Conservation (phyloP, 2,797 vertebrate species). For the Sebastes iracundus region DNA sequence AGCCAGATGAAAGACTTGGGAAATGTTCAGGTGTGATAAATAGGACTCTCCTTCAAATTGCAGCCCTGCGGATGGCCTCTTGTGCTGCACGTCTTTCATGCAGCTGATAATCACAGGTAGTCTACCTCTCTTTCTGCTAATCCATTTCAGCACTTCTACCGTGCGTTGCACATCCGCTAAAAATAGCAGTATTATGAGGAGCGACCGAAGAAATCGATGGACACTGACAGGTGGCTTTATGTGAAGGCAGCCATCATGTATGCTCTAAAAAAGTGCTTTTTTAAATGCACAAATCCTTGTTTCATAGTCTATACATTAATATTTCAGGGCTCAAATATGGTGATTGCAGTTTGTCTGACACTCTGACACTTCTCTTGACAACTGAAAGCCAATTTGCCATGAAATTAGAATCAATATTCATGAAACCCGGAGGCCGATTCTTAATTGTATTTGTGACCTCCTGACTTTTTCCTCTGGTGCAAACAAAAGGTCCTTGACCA, state of each 20-base stretch:
- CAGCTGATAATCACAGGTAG: conserved; percentile 59
- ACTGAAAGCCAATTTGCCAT: background rate
- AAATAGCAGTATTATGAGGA: conserved; percentile 1
- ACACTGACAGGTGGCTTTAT: background rate
- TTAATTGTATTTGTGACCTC: background rate
- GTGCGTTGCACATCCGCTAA: background rate
- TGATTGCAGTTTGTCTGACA: background rate
- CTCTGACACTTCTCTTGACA: background rate
- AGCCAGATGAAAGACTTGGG: conserved; percentile 69
- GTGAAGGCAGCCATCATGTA: too few species aligned
- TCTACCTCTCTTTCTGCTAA: conserved; percentile 18
- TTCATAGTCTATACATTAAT: background rate
- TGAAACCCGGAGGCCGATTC: background rate
- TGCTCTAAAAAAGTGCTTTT: background rate
- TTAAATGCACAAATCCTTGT: background rate
- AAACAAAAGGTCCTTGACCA: background rate
- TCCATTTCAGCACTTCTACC: conserved; percentile 21
- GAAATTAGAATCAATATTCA: background rate
- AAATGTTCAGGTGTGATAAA: conserved; percentile 73
- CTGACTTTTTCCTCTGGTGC: background rate
- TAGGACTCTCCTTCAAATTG: conserved; percentile 56
- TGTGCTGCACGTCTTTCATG: conserved; percentile 36
- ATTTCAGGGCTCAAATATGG: background rate
- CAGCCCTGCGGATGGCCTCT: conserved; percentile 42
- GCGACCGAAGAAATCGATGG: background rate